These are phyloP conservation scores for Zaprionus tsacasi DNA, from an alignment of 1,140 invertebrate species.

Conservation along the genomic window DNA sequence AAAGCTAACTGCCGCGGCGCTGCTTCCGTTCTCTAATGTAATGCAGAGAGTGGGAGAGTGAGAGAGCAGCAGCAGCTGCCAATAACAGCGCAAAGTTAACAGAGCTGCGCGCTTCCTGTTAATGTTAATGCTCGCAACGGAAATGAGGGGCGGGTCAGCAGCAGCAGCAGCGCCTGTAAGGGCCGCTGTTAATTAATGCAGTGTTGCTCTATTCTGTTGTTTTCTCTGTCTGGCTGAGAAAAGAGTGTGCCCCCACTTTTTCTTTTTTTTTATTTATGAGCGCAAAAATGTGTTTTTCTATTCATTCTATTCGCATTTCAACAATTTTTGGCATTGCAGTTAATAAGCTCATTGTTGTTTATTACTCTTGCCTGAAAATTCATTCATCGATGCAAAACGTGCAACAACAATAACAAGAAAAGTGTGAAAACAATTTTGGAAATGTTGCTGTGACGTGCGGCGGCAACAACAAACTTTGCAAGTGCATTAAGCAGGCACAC, in stretches of 20 bases:
- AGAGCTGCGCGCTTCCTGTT: constrained; percentile 16
- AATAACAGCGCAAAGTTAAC: constrained; percentile 21
- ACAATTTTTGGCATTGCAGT: constrained; percentile 30
- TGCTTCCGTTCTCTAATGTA: constrained; percentile 9
- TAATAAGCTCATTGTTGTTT: constrained; percentile 11
- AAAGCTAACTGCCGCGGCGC: not conserved
- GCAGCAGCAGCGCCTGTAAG: constrained; percentile 19
- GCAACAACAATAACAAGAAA: constrained; percentile 23
- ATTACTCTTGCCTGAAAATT: constrained; percentile 30
- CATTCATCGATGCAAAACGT: constrained; percentile 52
- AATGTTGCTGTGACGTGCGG: constrained; percentile 24
- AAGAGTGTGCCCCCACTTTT: constrained; percentile 31
- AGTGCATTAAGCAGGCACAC: constrained; percentile 45
- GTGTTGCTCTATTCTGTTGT: constrained; percentile 8
- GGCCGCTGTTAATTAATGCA: constrained; percentile 43
- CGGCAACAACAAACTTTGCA: constrained; percentile 11
- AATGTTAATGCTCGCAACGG: constrained; percentile 3
- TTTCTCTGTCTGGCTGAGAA: not conserved
- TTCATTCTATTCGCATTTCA: constrained; percentile 5
- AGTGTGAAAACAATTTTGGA: constrained; percentile 5
- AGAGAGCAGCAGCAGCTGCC: not conserved
- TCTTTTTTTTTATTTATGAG: constrained; percentile 58
- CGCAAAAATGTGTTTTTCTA: constrained; percentile 24
- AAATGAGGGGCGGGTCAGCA: not conserved
- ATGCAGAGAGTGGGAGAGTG: not conserved